Conservation (phyloP, 1,140 invertebrate genomes). For the Drosophila guanche region DNA sequence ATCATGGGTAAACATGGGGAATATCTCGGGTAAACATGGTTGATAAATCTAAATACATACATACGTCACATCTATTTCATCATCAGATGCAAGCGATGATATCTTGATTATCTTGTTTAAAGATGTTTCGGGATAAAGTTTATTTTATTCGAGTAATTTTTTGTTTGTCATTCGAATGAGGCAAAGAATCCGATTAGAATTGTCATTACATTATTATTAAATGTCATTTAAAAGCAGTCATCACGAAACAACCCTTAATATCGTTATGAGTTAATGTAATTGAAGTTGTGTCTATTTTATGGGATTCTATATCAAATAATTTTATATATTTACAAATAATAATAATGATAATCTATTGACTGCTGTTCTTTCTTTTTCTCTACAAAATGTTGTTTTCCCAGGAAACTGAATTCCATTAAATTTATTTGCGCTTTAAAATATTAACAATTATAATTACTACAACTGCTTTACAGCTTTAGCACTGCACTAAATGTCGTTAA, state of each 20-base stretch:
- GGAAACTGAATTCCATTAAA: too few relatives aligned
- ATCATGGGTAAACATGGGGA: constrained; percentile 7
- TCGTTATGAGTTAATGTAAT: background rate
- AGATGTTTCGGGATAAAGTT: constrained; percentile 12
- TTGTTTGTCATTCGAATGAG: background rate
- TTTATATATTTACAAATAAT: too few relatives aligned
- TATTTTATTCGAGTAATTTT: constrained; percentile 1
- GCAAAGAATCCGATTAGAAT: background rate
- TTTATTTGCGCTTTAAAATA: too few relatives aligned
- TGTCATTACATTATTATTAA: constrained; percentile 4
- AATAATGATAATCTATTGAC: too few relatives aligned
- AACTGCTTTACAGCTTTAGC: background rate
- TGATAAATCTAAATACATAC: constrained; percentile 18
- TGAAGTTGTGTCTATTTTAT: too few relatives aligned
- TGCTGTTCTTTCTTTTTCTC: too few relatives aligned
- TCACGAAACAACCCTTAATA: constrained; percentile 10
- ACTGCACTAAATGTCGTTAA: constrained; percentile 9
- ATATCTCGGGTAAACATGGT: constrained; percentile 4
- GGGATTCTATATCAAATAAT: too few relatives aligned
- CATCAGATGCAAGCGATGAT: constrained; percentile 24
- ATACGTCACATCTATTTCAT: constrained; percentile 32
- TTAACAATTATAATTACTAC: too few relatives aligned
- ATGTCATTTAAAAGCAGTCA: background rate
- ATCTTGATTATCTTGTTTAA: background rate
- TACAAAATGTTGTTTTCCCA: too few relatives aligned